phyloP scores from a whole-genome alignment of 2,888 invertebrate genomes.

The Cetonia aurata region DNA sequence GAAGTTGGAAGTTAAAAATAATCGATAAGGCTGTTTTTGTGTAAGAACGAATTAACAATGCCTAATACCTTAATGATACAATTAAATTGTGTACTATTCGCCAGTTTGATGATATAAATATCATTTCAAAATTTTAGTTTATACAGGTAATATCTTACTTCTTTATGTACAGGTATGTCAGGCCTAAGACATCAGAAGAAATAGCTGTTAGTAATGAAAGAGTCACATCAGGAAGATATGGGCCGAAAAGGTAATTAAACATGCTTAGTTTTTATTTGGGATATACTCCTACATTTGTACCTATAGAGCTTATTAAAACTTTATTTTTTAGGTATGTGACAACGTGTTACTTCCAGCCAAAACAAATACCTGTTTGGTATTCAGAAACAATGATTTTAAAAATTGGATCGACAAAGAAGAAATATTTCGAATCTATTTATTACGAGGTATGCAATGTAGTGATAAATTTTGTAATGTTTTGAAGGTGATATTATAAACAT shows the following conservation, averaged over 20 bases:
- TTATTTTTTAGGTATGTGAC: conserved; percentile 58
- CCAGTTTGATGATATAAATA: too few species aligned
- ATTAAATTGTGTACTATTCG: too few species aligned
- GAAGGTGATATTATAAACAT: too few species aligned
- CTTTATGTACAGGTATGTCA: conserved; percentile 45
- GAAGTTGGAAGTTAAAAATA: conserved; percentile 50
- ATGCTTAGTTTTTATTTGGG: conserved; percentile 13
- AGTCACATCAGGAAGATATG: conserved; percentile 52
- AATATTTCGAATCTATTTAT: conserved; percentile 55
- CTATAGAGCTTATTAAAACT: background rate
- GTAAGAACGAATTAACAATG: conserved; percentile 48
- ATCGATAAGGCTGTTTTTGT: conserved; percentile 55
- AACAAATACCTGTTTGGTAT: conserved; percentile 61
- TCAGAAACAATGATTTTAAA: conserved; percentile 60
- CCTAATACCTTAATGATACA: too few species aligned
- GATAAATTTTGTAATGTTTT: too few species aligned
- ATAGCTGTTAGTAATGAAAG: conserved; percentile 44
- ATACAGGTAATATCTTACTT: background rate
- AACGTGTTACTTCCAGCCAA: conserved; percentile 61
- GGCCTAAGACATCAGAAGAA: conserved; percentile 28
- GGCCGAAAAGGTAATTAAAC: conserved; percentile 56
- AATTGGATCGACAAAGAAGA: conserved; percentile 56
- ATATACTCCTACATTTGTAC: conserved; percentile 3
- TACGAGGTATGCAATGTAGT: conserved; percentile 51
- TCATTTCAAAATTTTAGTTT: background rate